phyloP scores from a whole-genome alignment of 2,113 vertebrate species.

The Prolemur simus region DNA sequence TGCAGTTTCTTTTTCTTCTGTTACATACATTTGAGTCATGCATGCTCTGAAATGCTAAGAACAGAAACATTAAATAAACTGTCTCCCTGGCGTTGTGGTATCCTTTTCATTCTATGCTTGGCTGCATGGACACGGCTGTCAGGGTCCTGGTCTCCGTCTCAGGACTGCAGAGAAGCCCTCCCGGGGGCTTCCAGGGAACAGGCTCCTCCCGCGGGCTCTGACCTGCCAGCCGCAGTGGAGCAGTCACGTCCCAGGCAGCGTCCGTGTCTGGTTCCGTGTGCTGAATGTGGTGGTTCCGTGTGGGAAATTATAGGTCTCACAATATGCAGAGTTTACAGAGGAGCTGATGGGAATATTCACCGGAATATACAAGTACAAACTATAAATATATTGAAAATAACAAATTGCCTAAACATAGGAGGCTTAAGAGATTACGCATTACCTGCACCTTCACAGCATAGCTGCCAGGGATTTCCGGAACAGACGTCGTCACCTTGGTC shows the following conservation, averaged over 20 bases:
- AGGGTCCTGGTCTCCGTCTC: not conserved
- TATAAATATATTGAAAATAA: not conserved
- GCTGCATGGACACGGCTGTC: conserved; percentile 46
- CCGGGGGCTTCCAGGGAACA: not conserved
- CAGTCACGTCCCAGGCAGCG: not conserved
- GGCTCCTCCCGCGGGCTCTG: not conserved
- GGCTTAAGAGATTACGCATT: rapidly evolving
- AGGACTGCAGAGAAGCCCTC: not conserved
- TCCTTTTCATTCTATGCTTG: not conserved
- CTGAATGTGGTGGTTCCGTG: not conserved
- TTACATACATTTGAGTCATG: not conserved
- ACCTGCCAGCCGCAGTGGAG: not conserved
- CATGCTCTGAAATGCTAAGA: not conserved
- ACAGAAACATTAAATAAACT: not conserved
- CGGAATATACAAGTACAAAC: not conserved
- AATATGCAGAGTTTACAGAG: not conserved
- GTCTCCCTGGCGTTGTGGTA: not conserved
- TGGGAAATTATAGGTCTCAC: not conserved
- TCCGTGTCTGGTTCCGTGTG: rapidly evolving
- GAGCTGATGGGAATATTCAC: not conserved
- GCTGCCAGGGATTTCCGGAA: not conserved
- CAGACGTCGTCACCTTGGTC: rapidly evolving
- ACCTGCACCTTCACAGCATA: not conserved
- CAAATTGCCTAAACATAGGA: not conserved
- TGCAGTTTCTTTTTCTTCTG: not conserved